Percentiles rank a stretch among this genome's conserved stretches.
Evolutionary conservation across 2,888 invertebrate species (phyloP).

Genomic region (Calliopum simillimum): DNA sequence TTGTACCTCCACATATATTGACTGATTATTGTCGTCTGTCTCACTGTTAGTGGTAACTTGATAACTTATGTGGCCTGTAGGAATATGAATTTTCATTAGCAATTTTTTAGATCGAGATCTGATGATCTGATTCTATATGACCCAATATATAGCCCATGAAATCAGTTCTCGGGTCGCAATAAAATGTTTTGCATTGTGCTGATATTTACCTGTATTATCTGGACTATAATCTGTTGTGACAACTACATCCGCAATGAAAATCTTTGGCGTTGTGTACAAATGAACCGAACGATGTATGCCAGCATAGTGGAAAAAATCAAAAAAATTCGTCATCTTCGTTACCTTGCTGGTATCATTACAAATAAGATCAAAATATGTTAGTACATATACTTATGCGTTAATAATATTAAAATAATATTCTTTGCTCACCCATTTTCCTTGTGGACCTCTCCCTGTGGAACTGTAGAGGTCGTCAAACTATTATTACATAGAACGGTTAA

Average conservation of each 20-base stretch:
- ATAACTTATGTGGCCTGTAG: conserved; percentile 56
- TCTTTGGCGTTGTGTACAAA: conserved; percentile 85
- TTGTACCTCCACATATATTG: conserved; percentile 61
- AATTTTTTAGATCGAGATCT: too few species aligned
- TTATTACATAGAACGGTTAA: conserved; percentile 95
- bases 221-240: conserved; percentile 75
- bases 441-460: conserved; percentile 86
- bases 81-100: too few species aligned
- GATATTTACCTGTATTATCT: conserved; percentile 36
- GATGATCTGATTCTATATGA: too few species aligned
- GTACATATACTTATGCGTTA: too few species aligned
- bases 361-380: too few species aligned
- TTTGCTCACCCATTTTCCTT: conserved; percentile 71
- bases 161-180: too few species aligned
- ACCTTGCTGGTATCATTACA: conserved; percentile 71
- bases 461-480: conserved; percentile 83
- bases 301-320: conserved; percentile 99
- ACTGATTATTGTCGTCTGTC: conserved; percentile 49
- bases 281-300: conserved; percentile 95
- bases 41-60: conserved; percentile 60
- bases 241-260: conserved; percentile 86
- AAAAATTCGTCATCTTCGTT: conserved; percentile 82
- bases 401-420: too few species aligned
- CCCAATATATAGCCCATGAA: too few species aligned
- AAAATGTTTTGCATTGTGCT: too few species aligned